Percentiles rank a stretch among this genome's conserved stretches.
Evolutionary conservation across 2,113 vertebrate genomes (phyloP).

Genomic region (Cairina moschata): DNA sequence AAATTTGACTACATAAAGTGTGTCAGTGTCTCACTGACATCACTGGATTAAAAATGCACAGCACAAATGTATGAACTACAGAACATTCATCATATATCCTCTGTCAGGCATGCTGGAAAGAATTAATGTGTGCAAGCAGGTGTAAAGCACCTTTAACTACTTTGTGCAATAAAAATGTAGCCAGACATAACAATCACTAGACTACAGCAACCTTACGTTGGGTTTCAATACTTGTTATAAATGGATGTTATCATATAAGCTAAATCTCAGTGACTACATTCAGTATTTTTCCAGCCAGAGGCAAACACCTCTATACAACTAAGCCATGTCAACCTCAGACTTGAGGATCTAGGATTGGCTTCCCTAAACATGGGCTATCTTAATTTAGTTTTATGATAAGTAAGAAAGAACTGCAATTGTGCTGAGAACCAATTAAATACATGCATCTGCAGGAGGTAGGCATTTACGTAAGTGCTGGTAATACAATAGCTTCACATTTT

Average conservation of each 20-base stretch:
- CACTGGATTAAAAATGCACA: background rate
- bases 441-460: background rate
- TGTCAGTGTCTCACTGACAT: background rate
- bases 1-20: background rate
- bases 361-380: background rate
- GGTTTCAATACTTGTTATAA: background rate
- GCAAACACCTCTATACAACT: background rate
- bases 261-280: background rate
- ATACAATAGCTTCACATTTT: background rate
- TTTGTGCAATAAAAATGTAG: background rate
- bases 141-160: background rate
- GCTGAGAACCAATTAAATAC: background rate
- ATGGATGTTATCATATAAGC: background rate
- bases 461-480: background rate
- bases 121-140: background rate
- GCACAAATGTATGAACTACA: background rate
- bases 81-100: background rate
- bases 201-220: background rate
- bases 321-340: background rate
- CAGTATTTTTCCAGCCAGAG: background rate
- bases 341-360: background rate
- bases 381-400: background rate
- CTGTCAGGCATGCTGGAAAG: background rate
- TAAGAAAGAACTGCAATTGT: background rate
- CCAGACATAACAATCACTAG: background rate